phyloP scores from a whole-genome alignment of 2,113 vertebrate genomes.

The Hiodon alosoides region DNA sequence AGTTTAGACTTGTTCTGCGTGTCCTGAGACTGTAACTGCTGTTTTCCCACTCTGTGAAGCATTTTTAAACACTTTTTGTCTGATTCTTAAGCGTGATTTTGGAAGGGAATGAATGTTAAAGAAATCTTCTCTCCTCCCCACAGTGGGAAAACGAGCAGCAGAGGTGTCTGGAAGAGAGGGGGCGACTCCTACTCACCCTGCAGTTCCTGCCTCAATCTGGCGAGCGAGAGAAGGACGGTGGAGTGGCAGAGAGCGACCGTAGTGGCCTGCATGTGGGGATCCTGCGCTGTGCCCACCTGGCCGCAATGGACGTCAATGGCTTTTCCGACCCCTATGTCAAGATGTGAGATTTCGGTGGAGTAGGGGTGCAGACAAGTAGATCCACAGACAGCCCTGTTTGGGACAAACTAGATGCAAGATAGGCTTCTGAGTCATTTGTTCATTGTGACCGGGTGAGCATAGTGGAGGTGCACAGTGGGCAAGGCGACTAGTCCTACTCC shows the following conservation, averaged over 20 bases:
- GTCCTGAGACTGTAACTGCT: too few species aligned
- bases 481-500: too few species aligned
- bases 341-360: constrained; percentile 60
- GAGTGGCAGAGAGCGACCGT: constrained; percentile 5
- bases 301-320: constrained; percentile 82
- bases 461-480: too few species aligned
- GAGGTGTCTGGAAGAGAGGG: constrained; percentile 72
- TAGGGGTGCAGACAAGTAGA: background rate
- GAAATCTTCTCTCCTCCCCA: background rate
- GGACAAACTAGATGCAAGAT: too few species aligned
- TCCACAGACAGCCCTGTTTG: too few species aligned
- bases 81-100: background rate
- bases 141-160: constrained; percentile 75
- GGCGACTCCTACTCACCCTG: constrained; percentile 72
- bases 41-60: background rate
- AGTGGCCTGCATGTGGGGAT: constrained; percentile 74
- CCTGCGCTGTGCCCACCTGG: constrained; percentile 74
- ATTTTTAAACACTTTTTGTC: background rate
- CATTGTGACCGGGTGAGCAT: too few species aligned
- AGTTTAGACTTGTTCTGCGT: too few species aligned
- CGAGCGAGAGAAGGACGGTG: constrained; percentile 11
- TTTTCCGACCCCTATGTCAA: constrained; percentile 85
- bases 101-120: too few species aligned
- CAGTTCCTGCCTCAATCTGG: constrained; percentile 56
- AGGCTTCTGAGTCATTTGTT: too few species aligned